phyloP scores from a whole-genome alignment of 2,888 invertebrate species.

The Eupsilia transversa region DNA sequence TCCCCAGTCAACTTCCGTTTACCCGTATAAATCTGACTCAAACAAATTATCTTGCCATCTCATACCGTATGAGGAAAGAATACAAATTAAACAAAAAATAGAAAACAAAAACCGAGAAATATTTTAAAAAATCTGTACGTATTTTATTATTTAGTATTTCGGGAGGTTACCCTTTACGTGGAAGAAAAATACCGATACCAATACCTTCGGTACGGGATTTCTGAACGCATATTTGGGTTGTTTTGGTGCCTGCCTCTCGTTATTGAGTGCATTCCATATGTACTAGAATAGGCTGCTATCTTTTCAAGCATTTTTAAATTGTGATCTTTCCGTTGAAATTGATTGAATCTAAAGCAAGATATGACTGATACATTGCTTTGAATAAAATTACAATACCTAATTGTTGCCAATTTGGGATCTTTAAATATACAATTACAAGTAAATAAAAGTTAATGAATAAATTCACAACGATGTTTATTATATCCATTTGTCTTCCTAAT shows the following conservation, averaged over 20 bases:
- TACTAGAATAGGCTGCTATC: neutral
- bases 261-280: conserved; percentile 6
- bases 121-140: neutral
- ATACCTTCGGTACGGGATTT: conserved; percentile 22
- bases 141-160: no score
- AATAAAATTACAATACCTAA: neutral
- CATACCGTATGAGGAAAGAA: neutral
- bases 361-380: neutral
- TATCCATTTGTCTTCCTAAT: neutral
- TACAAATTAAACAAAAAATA: neutral
- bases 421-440: neutral
- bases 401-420: neutral
- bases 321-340: neutral
- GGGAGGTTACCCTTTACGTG: neutral
- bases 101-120: neutral
- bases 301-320: neutral
- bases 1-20: neutral
- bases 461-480: neutral
- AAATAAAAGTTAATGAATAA: neutral
- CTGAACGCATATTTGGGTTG: conserved; percentile 13
- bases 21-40: conserved; percentile 16
- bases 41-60: conserved; percentile 35
- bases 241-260: neutral
- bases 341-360: neutral
- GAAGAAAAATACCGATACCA: neutral